Base-by-base conservation (phyloP, 2,888 invertebrate species). In the Microctonus aethiopoides region DNA sequence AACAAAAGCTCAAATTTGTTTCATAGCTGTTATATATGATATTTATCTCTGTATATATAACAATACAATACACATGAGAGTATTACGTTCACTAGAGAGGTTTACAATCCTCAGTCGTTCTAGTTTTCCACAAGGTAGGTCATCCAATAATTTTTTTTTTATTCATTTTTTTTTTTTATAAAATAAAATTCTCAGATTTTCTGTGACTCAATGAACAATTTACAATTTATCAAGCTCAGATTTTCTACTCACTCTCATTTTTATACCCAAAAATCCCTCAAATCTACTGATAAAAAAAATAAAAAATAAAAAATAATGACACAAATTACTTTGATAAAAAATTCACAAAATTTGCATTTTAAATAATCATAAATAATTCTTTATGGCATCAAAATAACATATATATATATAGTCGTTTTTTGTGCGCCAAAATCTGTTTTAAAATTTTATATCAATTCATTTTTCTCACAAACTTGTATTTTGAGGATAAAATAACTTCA, bases 101-200 rank as follows among this genome's bases (percentile, higher is more conserved):
- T n/a, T 29, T 41, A 57, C 41, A 66, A 57, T 66, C 46, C 66
- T 41, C 41, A 29, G 24, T 24, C 41, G 57, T 29, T 66, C 66
- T 6, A 66, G 46, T 57, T 66, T 57, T 66, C 41, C 32, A 16
- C 13, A 29, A 9, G 51, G 29, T 41, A 63, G 29, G 24, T 29
- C 39, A 39, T 20, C 16, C 29, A 26, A 32, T 61, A n/a, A n/a
- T n/a, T n/a, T n/a, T n/a, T n/a, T n/a, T n/a, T n/a, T n/a, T n/a
- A n/a, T n/a, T n/a, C n/a, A 20, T 32, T 52, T 67, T 24, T 46
- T 41, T 61, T 29, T 67, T 29, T 34, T 39, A 36, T 16, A 11
- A 4, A 11, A 13, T 13, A 60, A 39, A 66, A 57, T 29, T 26
- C 65, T 9, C n/a, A 39, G 39, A 39, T n/a, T 13, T n/a, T 5